phyloP scores from a whole-genome alignment of 2,797 vertebrate genomes.

The Leptatherina wallacei region DNA sequence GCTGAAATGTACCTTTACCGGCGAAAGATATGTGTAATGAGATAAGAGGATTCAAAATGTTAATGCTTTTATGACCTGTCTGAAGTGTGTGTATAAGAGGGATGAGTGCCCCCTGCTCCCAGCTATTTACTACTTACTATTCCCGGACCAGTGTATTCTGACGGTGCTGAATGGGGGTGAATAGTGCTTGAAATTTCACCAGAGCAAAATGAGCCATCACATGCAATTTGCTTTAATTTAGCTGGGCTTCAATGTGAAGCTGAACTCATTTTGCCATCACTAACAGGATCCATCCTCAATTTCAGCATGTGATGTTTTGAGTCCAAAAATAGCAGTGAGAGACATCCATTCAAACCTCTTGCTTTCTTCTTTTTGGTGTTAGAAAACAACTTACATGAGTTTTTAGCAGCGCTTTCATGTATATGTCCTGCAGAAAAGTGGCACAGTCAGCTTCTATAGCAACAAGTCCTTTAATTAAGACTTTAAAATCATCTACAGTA shows the following conservation, averaged over 20 bases:
- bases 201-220: slow-evolving; percentile 61
- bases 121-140: slow-evolving; percentile 27
- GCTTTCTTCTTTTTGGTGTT: not conserved
- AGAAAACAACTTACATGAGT: not conserved
- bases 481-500: slow-evolving; percentile 57
- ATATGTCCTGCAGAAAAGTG: slow-evolving; percentile 16
- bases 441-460: slow-evolving; percentile 24
- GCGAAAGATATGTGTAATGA: slow-evolving; percentile 10
- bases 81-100: slow-evolving; percentile 10
- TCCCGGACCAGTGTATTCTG: slow-evolving; percentile 28
- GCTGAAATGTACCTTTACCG: slow-evolving; percentile 10
- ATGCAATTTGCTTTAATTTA: slow-evolving; percentile 60
- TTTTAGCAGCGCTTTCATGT: slow-evolving; percentile 17
- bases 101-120: slow-evolving; percentile 4
- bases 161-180: slow-evolving; percentile 42
- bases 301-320: slow-evolving; percentile 13
- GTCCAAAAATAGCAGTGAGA: not conserved
- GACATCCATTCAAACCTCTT: not conserved
- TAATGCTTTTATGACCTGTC: slow-evolving; percentile 25
- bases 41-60: slow-evolving; percentile 22
- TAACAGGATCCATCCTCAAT: slow-evolving; percentile 19
- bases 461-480: slow-evolving; percentile 55
- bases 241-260: slow-evolving; percentile 31
- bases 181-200: slow-evolving; percentile 51
- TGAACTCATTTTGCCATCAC: slow-evolving; percentile 32